Base-by-base conservation (phyloP, 2,113 vertebrate genomes). In the Melanostigma gelatinosum region DNA sequence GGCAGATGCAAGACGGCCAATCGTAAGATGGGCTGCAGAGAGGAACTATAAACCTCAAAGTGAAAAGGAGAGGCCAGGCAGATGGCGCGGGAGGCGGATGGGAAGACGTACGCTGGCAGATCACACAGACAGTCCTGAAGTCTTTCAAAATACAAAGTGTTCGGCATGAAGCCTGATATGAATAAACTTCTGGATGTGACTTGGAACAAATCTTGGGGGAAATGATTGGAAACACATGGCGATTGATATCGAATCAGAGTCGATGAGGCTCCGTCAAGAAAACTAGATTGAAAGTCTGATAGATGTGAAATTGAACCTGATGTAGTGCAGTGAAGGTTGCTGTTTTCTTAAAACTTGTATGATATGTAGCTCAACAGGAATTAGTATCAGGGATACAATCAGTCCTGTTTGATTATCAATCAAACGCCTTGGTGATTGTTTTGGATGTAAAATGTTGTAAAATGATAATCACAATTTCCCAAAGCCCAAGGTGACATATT, bases 31-130 rank as follows among this genome's bases (percentile, higher is more conserved):
- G 22, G 66, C 75, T 81, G 82, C 72, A 67, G 66, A 80, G 61
- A 55, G 72, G 72, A 80, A 62, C 74, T 76, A 42, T 86, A 82
- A 87, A 54, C 85, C 42, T 36, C 11, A 64, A 83, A 85, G 86
- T 72, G 85, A 88, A 15, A 82, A 83, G 75, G 72, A 80, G 75
- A 86, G 62, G 72, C 76, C 80, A 73, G 82, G 69, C 82, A 88
- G 88, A 88, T 91, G 90, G 86, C 9, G 76, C 76, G 32, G 52
- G 85, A 91, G 87, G 82, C 67, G 64, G 72, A 73, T 66, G 58
- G 81, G 72, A 85, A 86, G 84, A 86, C 65, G 63, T 73, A 52
- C 62, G 73, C 73, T 83, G 86, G 74, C 83, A 85, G 63, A 80
- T 81, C 73, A 22, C 55, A 83, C 74, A 81, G 54, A 67, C 77